A percentile compares a stretch with the other conserved stretches of the same genome.
Evolutionary conservation across 2,113 vertebrate species (phyloP).

Genomic region (Lepidothrix coronata): DNA sequence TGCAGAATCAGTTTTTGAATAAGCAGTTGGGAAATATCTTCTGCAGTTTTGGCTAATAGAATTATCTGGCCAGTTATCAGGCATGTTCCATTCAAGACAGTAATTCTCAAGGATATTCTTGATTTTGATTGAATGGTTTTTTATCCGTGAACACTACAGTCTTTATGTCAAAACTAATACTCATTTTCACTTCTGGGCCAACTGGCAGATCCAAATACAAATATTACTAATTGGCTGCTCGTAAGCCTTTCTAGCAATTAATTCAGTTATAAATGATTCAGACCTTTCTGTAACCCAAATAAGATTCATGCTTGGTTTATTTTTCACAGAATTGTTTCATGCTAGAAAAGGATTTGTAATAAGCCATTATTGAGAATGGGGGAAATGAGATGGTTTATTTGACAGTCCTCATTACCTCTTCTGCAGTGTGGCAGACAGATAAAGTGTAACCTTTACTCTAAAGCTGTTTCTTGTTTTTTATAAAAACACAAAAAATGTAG

Average conservation of each 20-base stretch:
- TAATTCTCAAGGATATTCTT: constrained; percentile 38
- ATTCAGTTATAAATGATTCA: constrained; percentile 59
- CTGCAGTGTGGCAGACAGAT: neutral
- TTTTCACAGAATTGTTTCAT: constrained; percentile 13
- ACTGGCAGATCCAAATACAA: constrained; percentile 51
- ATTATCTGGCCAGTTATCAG: constrained; percentile 32
- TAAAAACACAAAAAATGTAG: neutral
- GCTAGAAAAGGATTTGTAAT: neutral
- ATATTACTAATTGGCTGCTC: constrained; percentile 52
- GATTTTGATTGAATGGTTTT: constrained; percentile 31
- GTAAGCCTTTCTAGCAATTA: constrained; percentile 46
- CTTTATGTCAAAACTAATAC: constrained; percentile 34
- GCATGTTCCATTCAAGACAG: neutral
- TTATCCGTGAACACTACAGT: neutral
- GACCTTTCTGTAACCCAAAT: constrained; percentile 53
- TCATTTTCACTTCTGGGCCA: constrained; percentile 30
- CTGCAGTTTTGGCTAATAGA: neutral
- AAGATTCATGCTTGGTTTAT: constrained; percentile 11
- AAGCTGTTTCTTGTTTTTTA: neutral
- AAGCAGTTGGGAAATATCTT: neutral
- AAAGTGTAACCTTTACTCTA: neutral
- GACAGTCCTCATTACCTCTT: neutral
- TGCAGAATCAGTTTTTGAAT: neutral
- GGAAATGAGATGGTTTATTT: neutral
- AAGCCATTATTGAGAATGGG: neutral